A percentile compares a stretch with the other conserved stretches of the same genome.
Evolutionary conservation across 2,113 vertebrate genomes (phyloP).

Genomic region (Henicopernis longicauda): DNA sequence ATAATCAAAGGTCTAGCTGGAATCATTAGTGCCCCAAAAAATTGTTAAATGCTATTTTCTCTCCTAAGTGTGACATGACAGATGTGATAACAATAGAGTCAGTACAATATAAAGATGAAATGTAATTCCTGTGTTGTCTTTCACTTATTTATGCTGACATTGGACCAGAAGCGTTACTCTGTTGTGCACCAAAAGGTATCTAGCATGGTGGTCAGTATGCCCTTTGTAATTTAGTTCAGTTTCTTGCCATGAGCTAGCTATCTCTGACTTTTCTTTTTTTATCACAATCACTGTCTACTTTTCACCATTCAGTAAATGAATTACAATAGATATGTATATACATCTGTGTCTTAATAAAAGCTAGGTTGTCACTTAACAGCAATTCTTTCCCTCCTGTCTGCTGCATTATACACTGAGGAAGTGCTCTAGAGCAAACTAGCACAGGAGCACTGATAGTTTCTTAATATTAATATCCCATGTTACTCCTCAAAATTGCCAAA

Average conservation of each 20-base stretch:
- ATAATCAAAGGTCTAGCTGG: neutral
- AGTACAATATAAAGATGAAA: neutral
- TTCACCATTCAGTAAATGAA: neutral
- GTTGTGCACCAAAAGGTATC: neutral
- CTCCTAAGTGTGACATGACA: neutral
- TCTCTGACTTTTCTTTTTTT: neutral
- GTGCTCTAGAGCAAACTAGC: neutral
- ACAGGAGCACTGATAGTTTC: neutral
- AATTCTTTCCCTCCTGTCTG: neutral
- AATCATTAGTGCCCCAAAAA: neutral
- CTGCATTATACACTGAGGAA: neutral
- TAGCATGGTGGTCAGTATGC: neutral
- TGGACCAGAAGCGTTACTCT: neutral
- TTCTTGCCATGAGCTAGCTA: neutral
- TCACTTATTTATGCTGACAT: neutral
- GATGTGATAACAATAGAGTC: neutral
- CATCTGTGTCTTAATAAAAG: neutral
- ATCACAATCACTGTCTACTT: neutral
- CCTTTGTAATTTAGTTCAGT: neutral
- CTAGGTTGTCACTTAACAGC: neutral
- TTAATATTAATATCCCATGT: neutral
- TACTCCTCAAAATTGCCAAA: neutral
- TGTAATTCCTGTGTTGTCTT: neutral
- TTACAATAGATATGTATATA: neutral
- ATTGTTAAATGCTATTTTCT: neutral